Evolutionary conservation across 2,113 vertebrate species (phyloP).

Genomic region (Odontophorus gujanensis): DNA sequence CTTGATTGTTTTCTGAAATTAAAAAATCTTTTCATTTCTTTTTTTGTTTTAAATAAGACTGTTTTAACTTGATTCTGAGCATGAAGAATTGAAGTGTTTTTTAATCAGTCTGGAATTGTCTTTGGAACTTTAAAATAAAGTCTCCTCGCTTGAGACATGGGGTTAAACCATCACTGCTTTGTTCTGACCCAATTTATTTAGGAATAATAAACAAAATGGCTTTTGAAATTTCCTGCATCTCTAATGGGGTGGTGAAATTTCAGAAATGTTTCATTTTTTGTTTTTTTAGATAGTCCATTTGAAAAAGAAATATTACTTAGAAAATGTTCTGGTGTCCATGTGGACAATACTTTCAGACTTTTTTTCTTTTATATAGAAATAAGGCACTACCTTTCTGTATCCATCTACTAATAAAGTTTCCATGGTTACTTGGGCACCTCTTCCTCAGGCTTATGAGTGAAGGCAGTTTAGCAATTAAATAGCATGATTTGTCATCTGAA

Average conservation of each 20-base stretch:
- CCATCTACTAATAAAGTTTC: constrained; percentile 72
- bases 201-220: background rate
- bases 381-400: constrained; percentile 47
- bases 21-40: background rate
- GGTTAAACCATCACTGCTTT: background rate
- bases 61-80: background rate
- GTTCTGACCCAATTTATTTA: background rate
- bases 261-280: background rate
- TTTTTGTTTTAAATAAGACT: background rate
- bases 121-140: background rate
- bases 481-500: constrained; percentile 69
- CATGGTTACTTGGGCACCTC: constrained; percentile 72
- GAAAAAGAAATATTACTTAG: background rate
- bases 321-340: background rate
- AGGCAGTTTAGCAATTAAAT: constrained; percentile 73
- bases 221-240: background rate
- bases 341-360: constrained; percentile 25
- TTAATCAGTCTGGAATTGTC: background rate
- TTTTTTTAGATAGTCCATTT: background rate
- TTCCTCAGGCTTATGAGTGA: constrained; percentile 48
- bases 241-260: background rate
- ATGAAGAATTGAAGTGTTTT: background rate
- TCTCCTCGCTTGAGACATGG: background rate
- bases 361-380: constrained; percentile 54
- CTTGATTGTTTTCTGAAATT: background rate